These are phyloP conservation scores for Oasisia sp. DNA, from an alignment of 2,888 invertebrate species.

Conservation along the genomic window DNA sequence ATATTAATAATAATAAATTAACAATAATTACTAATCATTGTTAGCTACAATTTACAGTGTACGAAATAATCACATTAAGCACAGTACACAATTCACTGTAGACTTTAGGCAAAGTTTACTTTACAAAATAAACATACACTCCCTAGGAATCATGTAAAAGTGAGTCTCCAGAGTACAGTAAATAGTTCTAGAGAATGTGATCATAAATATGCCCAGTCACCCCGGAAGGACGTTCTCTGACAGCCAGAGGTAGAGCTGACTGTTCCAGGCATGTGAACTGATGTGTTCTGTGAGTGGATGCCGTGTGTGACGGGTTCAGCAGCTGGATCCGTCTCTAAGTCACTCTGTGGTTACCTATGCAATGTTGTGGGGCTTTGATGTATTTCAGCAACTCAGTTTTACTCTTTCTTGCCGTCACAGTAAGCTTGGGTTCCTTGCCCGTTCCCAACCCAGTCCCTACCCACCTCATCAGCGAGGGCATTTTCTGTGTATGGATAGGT, in stretches of 20 bases:
- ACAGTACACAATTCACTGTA: not conserved
- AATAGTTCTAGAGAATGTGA: conserved; percentile 4
- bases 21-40: too few relatives aligned
- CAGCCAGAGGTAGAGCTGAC: not conserved
- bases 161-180: not conserved
- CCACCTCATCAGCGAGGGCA: too few relatives aligned
- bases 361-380: not conserved
- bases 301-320: not conserved
- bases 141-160: not conserved
- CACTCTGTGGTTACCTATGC: not conserved
- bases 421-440: not conserved
- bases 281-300: not conserved
- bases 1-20: too few relatives aligned
- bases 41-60: too few relatives aligned
- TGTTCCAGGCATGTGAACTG: not conserved
- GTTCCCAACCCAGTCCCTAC: too few relatives aligned
- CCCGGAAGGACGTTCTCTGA: not conserved
- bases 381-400: not conserved
- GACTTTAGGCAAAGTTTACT: not conserved
- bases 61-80: not conserved
- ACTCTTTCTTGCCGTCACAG: not conserved
- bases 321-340: not conserved
- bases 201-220: not conserved
- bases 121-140: not conserved
- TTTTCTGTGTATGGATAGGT: too few relatives aligned